Evolutionary conservation across 2,888 invertebrate species (phyloP).

Genomic region (Digitonthophagus gazella): DNA sequence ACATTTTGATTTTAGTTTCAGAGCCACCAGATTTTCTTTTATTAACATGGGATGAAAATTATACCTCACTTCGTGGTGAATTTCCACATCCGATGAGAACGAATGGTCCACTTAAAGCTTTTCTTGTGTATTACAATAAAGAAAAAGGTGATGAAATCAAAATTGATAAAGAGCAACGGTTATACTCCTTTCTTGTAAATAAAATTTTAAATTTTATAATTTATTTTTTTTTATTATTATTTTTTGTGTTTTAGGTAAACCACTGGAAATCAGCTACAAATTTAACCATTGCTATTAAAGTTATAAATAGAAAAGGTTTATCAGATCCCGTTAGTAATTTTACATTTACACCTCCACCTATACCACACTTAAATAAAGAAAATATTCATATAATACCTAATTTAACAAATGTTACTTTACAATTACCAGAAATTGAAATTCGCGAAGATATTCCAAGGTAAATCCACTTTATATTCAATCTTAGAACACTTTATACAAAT

Average conservation of each 20-base stretch:
- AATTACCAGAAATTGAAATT: background rate
- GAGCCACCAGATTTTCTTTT: background rate
- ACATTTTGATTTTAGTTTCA: background rate
- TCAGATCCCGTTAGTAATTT: background rate
- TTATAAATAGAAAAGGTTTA: background rate
- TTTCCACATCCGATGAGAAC: constrained; percentile 3
- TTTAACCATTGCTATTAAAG: background rate
- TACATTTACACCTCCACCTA: background rate
- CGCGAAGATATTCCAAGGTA: background rate
- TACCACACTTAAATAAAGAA: background rate
- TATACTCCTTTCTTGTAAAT: no score
- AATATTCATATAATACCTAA: background rate
- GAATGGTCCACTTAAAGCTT: background rate
- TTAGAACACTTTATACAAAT: no score
- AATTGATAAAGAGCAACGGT: no score
- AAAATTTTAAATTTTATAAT: no score
- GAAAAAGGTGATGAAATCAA: no score
- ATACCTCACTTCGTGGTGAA: background rate
- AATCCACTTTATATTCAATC: no score
- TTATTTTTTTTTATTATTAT: background rate
- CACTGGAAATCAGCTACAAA: background rate
- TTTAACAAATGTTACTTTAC: background rate
- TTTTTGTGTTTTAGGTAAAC: background rate
- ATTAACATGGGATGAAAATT: background rate
- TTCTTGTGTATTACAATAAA: background rate